phyloP scores from a whole-genome alignment of 2,888 invertebrate genomes.

The Synanthedon andrenaeformis region DNA sequence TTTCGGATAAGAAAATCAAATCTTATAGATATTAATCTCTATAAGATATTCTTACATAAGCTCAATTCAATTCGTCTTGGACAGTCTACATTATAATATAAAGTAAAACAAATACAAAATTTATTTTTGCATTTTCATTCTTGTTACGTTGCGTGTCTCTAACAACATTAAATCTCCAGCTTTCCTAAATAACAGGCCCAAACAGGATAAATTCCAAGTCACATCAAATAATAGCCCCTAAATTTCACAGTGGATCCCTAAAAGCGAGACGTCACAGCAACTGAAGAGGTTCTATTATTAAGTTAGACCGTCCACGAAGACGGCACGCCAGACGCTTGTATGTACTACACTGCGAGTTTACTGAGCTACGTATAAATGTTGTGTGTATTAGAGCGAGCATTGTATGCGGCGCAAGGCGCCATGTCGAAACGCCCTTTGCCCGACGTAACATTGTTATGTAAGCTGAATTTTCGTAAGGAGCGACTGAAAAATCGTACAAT shows the following conservation, averaged over 20 bases:
- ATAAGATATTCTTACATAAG: no score
- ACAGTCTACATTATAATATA: no score
- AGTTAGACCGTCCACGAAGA: constrained; percentile 51
- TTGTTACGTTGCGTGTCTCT: background rate
- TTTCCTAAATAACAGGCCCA: background rate
- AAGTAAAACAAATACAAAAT: no score
- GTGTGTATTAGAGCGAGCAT: constrained; percentile 27
- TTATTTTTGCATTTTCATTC: no score
- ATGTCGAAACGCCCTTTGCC: constrained; percentile 23
- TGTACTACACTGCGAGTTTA: constrained; percentile 44
- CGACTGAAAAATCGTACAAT: constrained; percentile 36
- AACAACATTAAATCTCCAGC: background rate
- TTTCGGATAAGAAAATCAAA: no score
- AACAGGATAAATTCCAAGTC: background rate
- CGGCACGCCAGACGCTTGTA: constrained; percentile 32
- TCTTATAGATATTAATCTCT: no score
- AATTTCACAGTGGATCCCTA: constrained; percentile 20
- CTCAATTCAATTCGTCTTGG: no score
- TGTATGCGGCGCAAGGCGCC: constrained; percentile 33
- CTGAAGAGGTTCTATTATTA: constrained; percentile 62
- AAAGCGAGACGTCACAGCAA: constrained; percentile 40
- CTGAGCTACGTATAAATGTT: constrained; percentile 23
- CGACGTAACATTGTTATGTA: constrained; percentile 41
- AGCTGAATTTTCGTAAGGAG: constrained; percentile 39
- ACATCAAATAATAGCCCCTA: background rate